Evolutionary conservation across 2,888 invertebrate species (phyloP), one percentile per base, ranked within the genome.

Genomic region (Chelonus formosanus): DNA sequence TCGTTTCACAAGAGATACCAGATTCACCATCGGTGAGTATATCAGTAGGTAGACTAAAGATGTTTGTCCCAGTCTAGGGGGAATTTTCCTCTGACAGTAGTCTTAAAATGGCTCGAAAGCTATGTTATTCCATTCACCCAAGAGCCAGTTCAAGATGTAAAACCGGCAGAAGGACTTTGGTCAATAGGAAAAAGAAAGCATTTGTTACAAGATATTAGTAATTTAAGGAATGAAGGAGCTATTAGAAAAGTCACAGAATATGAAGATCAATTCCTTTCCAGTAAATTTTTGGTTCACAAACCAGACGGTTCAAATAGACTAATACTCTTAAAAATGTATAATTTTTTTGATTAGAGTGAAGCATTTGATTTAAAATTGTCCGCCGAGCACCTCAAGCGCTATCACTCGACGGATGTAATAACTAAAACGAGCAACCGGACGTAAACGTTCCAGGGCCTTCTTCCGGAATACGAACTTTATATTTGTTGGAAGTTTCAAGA

Each of bases 261-360:
- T n/a, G 20, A 63, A 32, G 71, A 59, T 2, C 71, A 76, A 47
- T 75, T 69, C 63, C 56, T 75, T 52, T 75, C 72, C 8, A 65
- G 31, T 34, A 68, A 69, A 5, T 73, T 72, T 52, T 50, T 74
- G 54, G 63, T 65, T 20, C 73, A 73, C n/a, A 75, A 76, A 65
- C 59, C 73, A 8, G 65, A 67, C 40, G 65, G 57, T 32, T 60
- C 60, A 45, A 66, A 72, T 61, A 59, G 73, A 40, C 69, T 75
- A 32, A 75, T 74, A 45, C 60, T n/a, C n/a, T n/a, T n/a, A n/a
- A n/a, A n/a, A n/a, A n/a, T n/a, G n/a, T n/a, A n/a, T n/a, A n/a
- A n/a, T n/a, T n/a, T n/a, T n/a, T n/a, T n/a, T n/a, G n/a, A n/a
- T n/a, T n/a, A n/a, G n/a, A n/a, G n/a, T n/a, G n/a, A n/a, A n/a